phyloP scores from a whole-genome alignment of 1,140 invertebrate genomes.

The Scylla paramamosain region DNA sequence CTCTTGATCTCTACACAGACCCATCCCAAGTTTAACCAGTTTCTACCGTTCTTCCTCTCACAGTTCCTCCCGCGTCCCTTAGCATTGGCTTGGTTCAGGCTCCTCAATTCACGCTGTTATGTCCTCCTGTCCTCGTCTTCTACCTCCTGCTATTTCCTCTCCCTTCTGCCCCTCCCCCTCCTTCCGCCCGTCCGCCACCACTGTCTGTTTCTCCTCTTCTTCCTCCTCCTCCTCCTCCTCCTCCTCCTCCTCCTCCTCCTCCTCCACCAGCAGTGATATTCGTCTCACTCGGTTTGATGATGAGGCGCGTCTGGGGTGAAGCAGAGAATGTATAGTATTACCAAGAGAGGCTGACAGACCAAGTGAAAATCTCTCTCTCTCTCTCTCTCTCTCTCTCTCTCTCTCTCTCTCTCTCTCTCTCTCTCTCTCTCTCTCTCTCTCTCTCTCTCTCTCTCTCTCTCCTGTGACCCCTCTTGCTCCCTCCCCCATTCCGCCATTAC shows the following conservation, averaged over 20 bases:
- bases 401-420: conserved; percentile 14
- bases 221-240: neutral
- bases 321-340: conserved; percentile 8
- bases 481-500: neutral
- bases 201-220: neutral
- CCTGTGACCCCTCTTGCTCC: too few species aligned
- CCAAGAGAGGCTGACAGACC: neutral
- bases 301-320: neutral
- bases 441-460: conserved; percentile 13
- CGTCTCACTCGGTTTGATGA: neutral
- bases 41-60: neutral
- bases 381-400: neutral
- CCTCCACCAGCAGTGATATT: neutral
- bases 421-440: conserved; percentile 20
- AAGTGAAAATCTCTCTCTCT: neutral
- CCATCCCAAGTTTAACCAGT: neutral
- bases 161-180: neutral
- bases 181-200: neutral
- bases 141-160: neutral
- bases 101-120: neutral
- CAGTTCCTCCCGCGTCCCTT: neutral
- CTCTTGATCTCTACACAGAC: neutral
- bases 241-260: neutral
- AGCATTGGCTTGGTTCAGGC: too few species aligned
- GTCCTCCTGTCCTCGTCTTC: neutral